phyloP scores from a whole-genome alignment of 2,888 invertebrate genomes.

The Cryptosula pallasiana region DNA sequence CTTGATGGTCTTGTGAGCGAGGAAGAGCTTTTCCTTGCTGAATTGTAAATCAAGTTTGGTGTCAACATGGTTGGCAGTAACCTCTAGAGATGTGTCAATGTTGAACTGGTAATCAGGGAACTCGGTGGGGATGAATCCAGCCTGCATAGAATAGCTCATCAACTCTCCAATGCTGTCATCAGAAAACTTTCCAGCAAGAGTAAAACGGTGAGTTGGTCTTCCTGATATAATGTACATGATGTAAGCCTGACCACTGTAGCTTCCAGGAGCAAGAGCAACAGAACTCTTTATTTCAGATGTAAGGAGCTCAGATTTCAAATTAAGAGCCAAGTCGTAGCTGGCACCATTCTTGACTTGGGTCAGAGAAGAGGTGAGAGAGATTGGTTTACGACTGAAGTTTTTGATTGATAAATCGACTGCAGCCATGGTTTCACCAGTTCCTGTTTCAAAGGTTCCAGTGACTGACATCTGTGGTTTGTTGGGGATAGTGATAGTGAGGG shows the following conservation, averaged over 20 bases:
- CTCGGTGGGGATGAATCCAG: conserved; percentile 31
- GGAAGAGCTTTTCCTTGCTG: not conserved
- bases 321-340: conserved; percentile 26
- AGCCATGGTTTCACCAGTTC: conserved; percentile 3
- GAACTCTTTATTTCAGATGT: conserved; percentile 25
- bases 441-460: not conserved
- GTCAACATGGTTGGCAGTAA: conserved; percentile 29
- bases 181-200: conserved; percentile 25
- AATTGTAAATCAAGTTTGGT: not conserved
- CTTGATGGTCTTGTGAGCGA: conserved; percentile 8
- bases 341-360: not conserved
- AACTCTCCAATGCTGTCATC: conserved; percentile 21
- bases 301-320: conserved; percentile 27
- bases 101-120: conserved; percentile 32
- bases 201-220: conserved; percentile 24
- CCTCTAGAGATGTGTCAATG: conserved; percentile 29
- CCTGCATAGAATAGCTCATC: not conserved
- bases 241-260: conserved; percentile 14
- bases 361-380: conserved; percentile 24
- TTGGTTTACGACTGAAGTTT: conserved; percentile 27
- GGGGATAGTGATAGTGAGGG: conserved; percentile 17
- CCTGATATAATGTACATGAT: not conserved
- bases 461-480: conserved; percentile 5
- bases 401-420: conserved; percentile 23
- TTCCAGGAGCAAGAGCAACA: conserved; percentile 16